phyloP scores from a whole-genome alignment of 2,113 vertebrate species.

The Poeciliopsis prolifica region DNA sequence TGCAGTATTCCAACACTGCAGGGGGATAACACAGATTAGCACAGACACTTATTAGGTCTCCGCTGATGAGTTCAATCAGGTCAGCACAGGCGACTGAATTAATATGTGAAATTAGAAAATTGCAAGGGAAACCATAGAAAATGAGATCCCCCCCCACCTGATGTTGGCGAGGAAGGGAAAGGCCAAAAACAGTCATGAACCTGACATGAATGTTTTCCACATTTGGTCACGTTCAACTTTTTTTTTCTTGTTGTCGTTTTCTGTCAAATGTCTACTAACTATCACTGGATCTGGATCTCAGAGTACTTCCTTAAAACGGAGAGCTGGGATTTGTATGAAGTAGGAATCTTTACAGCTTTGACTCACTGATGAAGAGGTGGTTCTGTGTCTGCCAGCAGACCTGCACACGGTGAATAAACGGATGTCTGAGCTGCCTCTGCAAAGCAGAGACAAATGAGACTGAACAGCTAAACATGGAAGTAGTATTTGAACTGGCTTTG shows the following conservation, averaged over 20 bases:
- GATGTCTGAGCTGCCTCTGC: conserved; percentile 89
- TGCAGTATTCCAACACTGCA: conserved; percentile 90
- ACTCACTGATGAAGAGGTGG: conserved; percentile 95
- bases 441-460: conserved; percentile 49
- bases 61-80: neutral
- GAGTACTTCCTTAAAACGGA: conserved; percentile 21
- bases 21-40: conserved; percentile 12
- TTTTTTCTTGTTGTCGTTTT: no score
- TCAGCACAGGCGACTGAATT: neutral
- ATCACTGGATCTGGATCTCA: conserved; percentile 59
- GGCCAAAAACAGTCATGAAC: neutral
- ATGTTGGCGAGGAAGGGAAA: neutral
- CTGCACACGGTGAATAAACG: conserved; percentile 88
- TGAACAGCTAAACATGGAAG: neutral
- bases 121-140: neutral
- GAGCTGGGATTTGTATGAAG: neutral
- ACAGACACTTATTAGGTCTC: conserved; percentile 17
- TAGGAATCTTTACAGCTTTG: neutral
- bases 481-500: neutral
- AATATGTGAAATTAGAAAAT: conserved; percentile 2
- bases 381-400: conserved; percentile 93
- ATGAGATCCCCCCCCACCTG: neutral
- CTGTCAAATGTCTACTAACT: neutral
- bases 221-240: neutral
- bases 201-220: neutral